These are phyloP conservation scores for Cerastoderma edule DNA, from an alignment of 2,888 invertebrate species.

Conservation along the genomic window DNA sequence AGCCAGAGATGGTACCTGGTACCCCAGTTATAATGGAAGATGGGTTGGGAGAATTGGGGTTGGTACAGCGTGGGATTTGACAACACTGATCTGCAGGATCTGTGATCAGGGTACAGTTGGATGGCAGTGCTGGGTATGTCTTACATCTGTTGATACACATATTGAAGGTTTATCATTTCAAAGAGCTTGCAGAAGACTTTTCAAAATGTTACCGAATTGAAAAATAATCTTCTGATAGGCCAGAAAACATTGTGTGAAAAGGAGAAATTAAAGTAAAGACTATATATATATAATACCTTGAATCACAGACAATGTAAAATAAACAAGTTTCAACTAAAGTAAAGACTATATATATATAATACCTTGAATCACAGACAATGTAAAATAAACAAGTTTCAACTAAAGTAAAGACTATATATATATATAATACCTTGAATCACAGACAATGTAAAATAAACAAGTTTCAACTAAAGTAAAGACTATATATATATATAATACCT, in stretches of 20 bases:
- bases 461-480: not conserved
- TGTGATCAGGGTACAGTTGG: conserved; percentile 60
- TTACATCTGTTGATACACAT: conserved; percentile 70
- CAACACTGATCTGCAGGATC: conserved; percentile 68
- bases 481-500: no score
- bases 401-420: not conserved
- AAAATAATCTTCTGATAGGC: no score
- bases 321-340: no score
- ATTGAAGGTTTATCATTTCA: not conserved
- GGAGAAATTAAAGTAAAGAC: no score
- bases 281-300: no score
- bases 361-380: no score
- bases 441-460: no score
- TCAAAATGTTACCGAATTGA: no score
- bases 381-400: no score
- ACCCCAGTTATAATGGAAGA: conserved; percentile 57
- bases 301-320: no score
- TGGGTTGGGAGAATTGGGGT: conserved; percentile 10
- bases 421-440: not conserved
- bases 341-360: no score
- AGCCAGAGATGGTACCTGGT: conserved; percentile 63
- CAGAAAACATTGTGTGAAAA: no score
- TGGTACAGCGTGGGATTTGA: conserved; percentile 60
- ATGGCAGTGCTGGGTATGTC: conserved; percentile 64
- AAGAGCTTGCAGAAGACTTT: not conserved